Conservation (phyloP, 2,888 invertebrate genomes). For the Matsumyia berberina region DNA sequence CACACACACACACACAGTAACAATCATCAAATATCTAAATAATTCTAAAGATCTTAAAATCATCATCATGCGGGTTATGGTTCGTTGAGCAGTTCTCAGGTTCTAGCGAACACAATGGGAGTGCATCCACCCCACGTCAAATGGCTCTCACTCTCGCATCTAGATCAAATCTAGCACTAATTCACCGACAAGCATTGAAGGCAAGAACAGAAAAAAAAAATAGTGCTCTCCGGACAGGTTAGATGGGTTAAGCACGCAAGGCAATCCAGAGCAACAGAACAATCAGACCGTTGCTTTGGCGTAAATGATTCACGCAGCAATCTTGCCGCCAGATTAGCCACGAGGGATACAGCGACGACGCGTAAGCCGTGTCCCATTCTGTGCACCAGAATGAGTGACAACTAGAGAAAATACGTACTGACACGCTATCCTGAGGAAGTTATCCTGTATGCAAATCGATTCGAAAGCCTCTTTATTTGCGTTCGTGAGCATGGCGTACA, state of each 20-base stretch:
- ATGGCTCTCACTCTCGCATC: constrained; percentile 21
- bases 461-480: constrained; percentile 45
- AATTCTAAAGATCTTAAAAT: constrained; percentile 29
- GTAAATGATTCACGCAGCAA: constrained; percentile 48
- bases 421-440: constrained; percentile 33
- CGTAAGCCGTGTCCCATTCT: background rate
- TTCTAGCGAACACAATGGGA: constrained; percentile 31
- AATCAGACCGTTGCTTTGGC: constrained; percentile 45
- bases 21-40: constrained; percentile 33
- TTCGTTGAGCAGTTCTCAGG: constrained; percentile 57
- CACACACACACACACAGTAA: background rate
- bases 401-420: constrained; percentile 48
- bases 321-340: background rate
- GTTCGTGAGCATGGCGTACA: constrained; percentile 42
- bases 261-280: constrained; percentile 19
- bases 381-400: constrained; percentile 47
- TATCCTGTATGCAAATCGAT: constrained; percentile 46
- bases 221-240: constrained; percentile 21
- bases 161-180: constrained; percentile 51
- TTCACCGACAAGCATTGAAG: constrained; percentile 31
- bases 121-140: constrained; percentile 41
- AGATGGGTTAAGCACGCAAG: constrained; percentile 27
- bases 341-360: background rate
- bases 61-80: constrained; percentile 34
- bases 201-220: background rate